These are phyloP conservation scores for Piaya cayana DNA, from an alignment of 2,113 vertebrate genomes.

Conservation along the genomic window DNA sequence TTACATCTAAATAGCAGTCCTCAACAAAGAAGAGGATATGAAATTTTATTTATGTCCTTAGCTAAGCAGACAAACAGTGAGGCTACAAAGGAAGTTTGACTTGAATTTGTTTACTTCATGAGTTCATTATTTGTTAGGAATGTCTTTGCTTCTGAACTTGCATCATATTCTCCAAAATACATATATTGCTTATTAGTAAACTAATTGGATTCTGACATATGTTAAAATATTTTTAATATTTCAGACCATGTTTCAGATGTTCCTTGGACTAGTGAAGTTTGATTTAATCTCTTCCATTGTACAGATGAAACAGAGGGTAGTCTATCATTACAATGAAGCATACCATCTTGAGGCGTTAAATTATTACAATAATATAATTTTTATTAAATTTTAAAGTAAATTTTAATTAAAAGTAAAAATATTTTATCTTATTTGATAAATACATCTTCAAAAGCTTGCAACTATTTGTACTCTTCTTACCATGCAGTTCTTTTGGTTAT, in stretches of 20 bases:
- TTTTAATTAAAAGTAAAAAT: neutral
- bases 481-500: neutral
- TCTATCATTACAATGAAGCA: neutral
- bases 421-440: neutral
- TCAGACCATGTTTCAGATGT: neutral
- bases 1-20: neutral
- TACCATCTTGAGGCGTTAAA: neutral
- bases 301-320: neutral
- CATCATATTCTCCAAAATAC: neutral
- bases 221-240: neutral
- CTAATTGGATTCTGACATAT: neutral
- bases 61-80: neutral
- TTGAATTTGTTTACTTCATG: neutral
- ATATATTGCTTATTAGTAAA: neutral
- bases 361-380: neutral
- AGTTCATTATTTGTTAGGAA: neutral
- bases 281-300: neutral
- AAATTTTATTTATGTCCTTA: neutral
- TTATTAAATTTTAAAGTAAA: neutral
- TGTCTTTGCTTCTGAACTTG: neutral
- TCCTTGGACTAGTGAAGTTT: neutral
- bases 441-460: neutral
- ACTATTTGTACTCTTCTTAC: neutral
- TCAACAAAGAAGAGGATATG: neutral
- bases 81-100: neutral